Evolutionary conservation across 2,888 invertebrate genomes (phyloP), one percentile per base, ranked within the genome.

Genomic region (Operophtera brumata): DNA sequence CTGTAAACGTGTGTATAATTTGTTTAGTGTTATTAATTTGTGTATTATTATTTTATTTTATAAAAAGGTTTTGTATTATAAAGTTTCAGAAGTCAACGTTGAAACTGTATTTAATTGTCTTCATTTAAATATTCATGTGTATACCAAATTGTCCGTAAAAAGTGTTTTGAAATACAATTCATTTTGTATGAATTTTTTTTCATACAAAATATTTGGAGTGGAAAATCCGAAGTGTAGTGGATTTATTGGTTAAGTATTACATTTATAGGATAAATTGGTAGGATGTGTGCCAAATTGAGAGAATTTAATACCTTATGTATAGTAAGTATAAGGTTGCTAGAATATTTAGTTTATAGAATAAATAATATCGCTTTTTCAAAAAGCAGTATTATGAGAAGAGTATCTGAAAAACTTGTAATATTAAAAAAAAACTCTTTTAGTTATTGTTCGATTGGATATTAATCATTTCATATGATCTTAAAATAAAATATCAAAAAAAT

Each of bases 251-350:
- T 5, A 8, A 6, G 8, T 36, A 20, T 20, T 20, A 20, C 20
- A 20, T 11, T 13, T 13, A 13, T 36, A 36, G 8, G 8, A 12
- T 36, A 13, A 8, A 36, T 6, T 13, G 9, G 7, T 30, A 26
- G 6, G 35, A 7, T 36, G 8, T 36, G 36, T 36, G 82, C 82
- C 84, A 85, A 85, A 76, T 82, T 75, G 84, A 86, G 80, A 84
- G 84, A 85, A 85, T 85, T 86, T 87, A 84, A 78, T 76, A 74
- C 6, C 11, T 52, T 75, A 73, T 61, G 58, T 77, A 72, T 69
- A 61, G 8, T 50, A 37, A 44, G 20, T 25, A 4, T 51, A 47
- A 42, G 39, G 42, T 47, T 46, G 46, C 14, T 46, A 45, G 36
- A 26, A 20, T 20, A 20, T 20, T 20, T 20, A 20, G 20, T 20